These are phyloP conservation scores for Zoroaster sp. DNA, from an alignment of 53 echinoderm and acorn worm genomes.

Conservation along the genomic window DNA sequence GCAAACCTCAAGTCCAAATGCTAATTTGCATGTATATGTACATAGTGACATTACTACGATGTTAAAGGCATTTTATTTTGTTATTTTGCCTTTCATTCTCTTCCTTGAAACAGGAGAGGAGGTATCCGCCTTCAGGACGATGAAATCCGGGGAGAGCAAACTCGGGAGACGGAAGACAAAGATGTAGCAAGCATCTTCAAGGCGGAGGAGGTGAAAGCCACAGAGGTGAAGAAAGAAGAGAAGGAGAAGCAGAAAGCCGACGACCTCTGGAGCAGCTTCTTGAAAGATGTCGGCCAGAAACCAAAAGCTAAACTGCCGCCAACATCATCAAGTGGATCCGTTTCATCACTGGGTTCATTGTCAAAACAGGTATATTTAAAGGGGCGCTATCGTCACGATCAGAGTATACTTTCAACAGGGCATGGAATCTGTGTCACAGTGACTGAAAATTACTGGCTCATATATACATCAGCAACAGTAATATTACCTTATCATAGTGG, in stretches of 20 bases:
- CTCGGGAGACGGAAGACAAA: conserved; percentile 32
- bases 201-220: conserved; percentile 51
- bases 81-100: background rate
- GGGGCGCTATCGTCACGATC: no score
- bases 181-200: conserved; percentile 3
- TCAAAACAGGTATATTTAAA: background rate
- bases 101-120: conserved; percentile 50
- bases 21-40: no score
- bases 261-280: conserved; percentile 92
- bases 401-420: no score
- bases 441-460: no score
- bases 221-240: conserved; percentile 72
- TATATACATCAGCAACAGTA: no score
- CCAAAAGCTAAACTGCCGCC: conserved; percentile 48
- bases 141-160: background rate
- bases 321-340: background rate
- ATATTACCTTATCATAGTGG: no score
- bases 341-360: no score
- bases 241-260: conserved; percentile 82
- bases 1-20: no score
- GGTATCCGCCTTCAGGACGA: conserved; percentile 66
- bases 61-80: no score
- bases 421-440: no score
- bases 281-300: conserved; percentile 82
- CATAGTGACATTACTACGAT: no score